Percentiles rank a stretch among this genome's conserved stretches.
phyloP scores from a whole-genome alignment of 2,888 invertebrate genomes.

The Horisme vitalbata region DNA sequence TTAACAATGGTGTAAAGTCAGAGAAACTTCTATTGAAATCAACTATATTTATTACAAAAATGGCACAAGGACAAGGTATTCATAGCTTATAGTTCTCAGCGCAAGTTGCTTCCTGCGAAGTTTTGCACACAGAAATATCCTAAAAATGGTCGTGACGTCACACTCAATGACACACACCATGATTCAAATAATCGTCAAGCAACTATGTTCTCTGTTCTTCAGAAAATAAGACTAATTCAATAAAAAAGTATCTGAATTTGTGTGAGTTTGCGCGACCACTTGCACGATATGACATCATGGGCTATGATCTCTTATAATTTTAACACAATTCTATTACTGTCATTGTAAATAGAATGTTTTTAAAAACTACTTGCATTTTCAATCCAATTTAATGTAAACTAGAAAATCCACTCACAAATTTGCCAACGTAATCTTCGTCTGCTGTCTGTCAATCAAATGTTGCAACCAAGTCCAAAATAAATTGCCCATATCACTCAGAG shows the following conservation, averaged over 20 bases:
- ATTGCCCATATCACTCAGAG: no score
- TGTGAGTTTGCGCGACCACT: slow-evolving; percentile 25
- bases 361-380: background rate
- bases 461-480: no score
- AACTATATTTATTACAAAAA: slow-evolving; percentile 5
- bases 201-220: slow-evolving; percentile 21
- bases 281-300: slow-evolving; percentile 37
- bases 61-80: slow-evolving; percentile 10
- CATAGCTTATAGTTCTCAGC: slow-evolving; percentile 17
- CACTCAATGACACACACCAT: slow-evolving; percentile 32
- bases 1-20: no score
- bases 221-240: slow-evolving; percentile 18
- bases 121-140: slow-evolving; percentile 26
- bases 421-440: no score
- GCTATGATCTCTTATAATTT: slow-evolving; percentile 25
- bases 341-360: slow-evolving; percentile 16
- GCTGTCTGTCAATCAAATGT: no score
- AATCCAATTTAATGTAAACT: background rate
- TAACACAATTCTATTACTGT: slow-evolving; percentile 21
- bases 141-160: slow-evolving; percentile 30
- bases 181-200: slow-evolving; percentile 25
- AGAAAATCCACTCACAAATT: no score
- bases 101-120: slow-evolving; percentile 20
- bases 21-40: slow-evolving; percentile 5
- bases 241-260: slow-evolving; percentile 21